These are phyloP conservation scores for Catamblyrhynchus diadema DNA, from an alignment of 2,797 vertebrate genomes.

Conservation along the genomic window DNA sequence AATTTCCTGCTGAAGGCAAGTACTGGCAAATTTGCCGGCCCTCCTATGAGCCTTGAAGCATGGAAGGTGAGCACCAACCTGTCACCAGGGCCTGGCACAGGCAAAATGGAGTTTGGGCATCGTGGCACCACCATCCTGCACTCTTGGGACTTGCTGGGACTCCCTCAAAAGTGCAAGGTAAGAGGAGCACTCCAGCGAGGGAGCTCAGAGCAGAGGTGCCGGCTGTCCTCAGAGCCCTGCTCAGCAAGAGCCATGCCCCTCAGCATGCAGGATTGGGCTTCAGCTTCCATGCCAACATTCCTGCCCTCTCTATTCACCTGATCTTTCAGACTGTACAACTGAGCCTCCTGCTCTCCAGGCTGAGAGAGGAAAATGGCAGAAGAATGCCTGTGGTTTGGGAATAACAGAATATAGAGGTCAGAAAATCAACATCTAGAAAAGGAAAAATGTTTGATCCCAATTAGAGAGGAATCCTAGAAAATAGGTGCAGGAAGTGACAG, in stretches of 20 bases:
- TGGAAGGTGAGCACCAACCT: background rate
- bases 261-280: background rate
- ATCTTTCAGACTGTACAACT: background rate
- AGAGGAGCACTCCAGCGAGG: background rate
- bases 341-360: background rate
- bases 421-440: background rate
- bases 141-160: background rate
- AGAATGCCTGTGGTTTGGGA: background rate
- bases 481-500: background rate
- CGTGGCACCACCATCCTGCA: accelerated
- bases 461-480: background rate
- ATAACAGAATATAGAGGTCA: background rate
- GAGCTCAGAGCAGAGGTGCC: background rate
- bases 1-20: background rate
- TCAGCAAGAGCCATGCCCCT: accelerated
- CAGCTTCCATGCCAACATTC: background rate
- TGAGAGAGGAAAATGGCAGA: background rate
- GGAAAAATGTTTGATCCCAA: background rate
- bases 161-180: background rate
- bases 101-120: background rate
- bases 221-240: background rate
- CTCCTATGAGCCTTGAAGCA: background rate
- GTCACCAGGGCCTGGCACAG: accelerated
- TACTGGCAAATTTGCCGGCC: background rate
- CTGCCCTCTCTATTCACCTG: background rate